Base-by-base conservation (phyloP, 2,113 vertebrate genomes). In the Phoenicopterus ruber region DNA sequence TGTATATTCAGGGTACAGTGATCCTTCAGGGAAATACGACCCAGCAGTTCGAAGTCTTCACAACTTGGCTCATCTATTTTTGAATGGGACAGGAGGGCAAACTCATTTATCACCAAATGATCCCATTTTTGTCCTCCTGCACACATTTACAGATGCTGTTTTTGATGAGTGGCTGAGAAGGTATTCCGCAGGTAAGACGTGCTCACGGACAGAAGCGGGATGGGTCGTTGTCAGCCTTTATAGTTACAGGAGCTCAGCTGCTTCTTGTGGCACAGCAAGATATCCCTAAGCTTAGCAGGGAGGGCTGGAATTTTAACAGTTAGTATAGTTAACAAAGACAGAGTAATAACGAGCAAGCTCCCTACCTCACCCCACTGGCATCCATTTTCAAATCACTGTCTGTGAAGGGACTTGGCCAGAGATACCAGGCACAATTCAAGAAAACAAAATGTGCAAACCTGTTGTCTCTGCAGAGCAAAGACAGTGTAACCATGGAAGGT, bases 61-160 rank as follows among this genome's bases (percentile, higher is more conserved):
- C 97, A 99, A 99, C 86, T 94, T 99, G 97, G 99, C 99, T 92
- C 99, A 99, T 95, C 98, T 99, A 46, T 99, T 99, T 95, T 96
- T 99, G 88, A 99, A 99, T 18, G 99, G 99, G 36, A 99, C 99
- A 16, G 99, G 99, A 44, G 99, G 99, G 18, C 99, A 99, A 98
- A 99, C 99, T 15, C 99, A 99, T 95, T 97, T 99, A 85, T 99
- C 99, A 25, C 99, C 99, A 62, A 99, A 99, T 65, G 99, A 99
- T 96, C 99, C 99, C 73, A 99, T 99, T 97, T 99, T 99, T 76
- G 98, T 99, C 81, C 98, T 99, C 77, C 98, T 99, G 57, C 99
- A 99, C 97, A 99, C 99, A 22, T 99, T 98, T 97, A 99, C 99
- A 4, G 99, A 99, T 36, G 99, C 99, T 10, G 98, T 99, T 90